A percentile compares a stretch with the other conserved stretches of the same genome.
These are phyloP conservation scores for Ormyrus nitidulus DNA, from an alignment of 2,888 invertebrate genomes.

Conservation along the genomic window DNA sequence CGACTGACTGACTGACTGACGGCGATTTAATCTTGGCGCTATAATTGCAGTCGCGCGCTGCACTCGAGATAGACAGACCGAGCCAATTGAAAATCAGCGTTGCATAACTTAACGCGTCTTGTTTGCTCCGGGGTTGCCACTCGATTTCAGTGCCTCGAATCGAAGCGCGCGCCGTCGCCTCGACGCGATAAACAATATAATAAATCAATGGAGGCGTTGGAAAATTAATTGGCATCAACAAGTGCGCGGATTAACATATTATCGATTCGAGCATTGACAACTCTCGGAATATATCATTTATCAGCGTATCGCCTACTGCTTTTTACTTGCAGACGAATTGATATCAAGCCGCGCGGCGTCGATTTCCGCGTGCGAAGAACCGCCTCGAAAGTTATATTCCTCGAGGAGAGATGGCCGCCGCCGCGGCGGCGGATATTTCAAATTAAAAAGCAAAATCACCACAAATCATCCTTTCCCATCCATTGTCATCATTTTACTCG, in stretches of 20 bases:
- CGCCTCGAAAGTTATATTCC: no score
- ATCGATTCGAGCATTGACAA: conserved; percentile 3
- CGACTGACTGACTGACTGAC: conserved; percentile 40
- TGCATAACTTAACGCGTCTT: conserved; percentile 41
- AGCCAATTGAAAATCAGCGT: conserved; percentile 52
- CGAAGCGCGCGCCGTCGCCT: no score
- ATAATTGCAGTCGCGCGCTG: conserved; percentile 33
- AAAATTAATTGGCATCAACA: conserved; percentile 20
- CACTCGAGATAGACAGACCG: background rate
- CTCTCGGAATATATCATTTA: background rate
- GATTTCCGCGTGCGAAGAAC: no score
- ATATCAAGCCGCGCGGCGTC: background rate
- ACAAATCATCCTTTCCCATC: conserved; percentile 58
- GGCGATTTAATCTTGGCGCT: conserved; percentile 53
- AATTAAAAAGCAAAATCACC: conserved; percentile 57
- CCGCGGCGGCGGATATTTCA: conserved; percentile 44
- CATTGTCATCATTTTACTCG: conserved; percentile 58
- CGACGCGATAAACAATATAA: no score
- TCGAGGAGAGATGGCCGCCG: conserved; percentile 25
- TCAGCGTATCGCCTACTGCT: background rate
- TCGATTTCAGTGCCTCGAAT: background rate
- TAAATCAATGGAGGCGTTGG: background rate
- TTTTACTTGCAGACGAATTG: background rate
- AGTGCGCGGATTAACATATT: conserved; percentile 11
- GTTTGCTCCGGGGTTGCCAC: conserved; percentile 9